Percentiles rank a stretch among this genome's conserved stretches.
Conservation (phyloP, 1,140 invertebrate species). For the Cyphomyrmex costatus region DNA sequence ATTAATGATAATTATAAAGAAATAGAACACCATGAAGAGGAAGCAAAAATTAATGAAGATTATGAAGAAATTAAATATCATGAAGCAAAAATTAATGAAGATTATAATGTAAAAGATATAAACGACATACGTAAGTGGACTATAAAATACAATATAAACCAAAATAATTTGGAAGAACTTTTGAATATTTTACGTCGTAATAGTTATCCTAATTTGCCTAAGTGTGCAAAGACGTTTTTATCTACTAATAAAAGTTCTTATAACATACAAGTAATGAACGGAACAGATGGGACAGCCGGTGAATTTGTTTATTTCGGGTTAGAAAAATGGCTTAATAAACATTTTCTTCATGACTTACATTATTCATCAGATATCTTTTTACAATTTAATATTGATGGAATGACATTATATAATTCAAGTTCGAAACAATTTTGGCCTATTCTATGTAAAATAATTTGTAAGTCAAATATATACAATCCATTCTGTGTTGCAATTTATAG, state of each 20-base stretch:
- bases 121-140: background rate
- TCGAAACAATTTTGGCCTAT: conserved; percentile 7
- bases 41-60: conserved; percentile 3
- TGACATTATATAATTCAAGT: conserved; percentile 10
- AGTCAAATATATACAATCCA: background rate
- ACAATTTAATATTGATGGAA: conserved; percentile 15
- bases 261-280: background rate
- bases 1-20: no score
- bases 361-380: background rate
- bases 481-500: background rate
- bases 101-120: conserved; percentile 9
- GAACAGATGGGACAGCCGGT: background rate
- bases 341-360: background rate
- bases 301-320: background rate
- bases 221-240: conserved; percentile 4
- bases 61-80: background rate
- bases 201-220: conserved; percentile 5
- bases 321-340: background rate
- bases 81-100: background rate
- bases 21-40: no score
- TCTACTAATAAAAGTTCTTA: background rate
- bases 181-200: conserved; percentile 15
- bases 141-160: conserved; percentile 1
- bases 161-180: background rate
- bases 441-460: background rate